Conservation (phyloP, 2,888 invertebrate species). For the Mesorhabditis belari region DNA sequence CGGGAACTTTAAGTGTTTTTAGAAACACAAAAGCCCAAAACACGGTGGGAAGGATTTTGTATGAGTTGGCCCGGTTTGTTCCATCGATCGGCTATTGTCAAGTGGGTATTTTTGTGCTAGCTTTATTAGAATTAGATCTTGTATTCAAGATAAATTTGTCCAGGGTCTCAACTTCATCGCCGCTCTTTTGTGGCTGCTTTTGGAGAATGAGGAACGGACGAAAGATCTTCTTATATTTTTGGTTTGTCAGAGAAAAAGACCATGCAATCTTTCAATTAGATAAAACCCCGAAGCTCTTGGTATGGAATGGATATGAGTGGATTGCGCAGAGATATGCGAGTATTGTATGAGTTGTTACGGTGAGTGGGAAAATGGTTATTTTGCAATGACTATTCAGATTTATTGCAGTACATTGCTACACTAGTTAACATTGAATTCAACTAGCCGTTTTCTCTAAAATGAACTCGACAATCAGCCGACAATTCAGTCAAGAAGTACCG, state of each 20-base stretch:
- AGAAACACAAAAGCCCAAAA: conserved; percentile 19
- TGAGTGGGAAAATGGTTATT: too few species aligned
- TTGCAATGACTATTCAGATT: too few species aligned
- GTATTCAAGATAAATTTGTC: too few species aligned
- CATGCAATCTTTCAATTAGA: too few species aligned
- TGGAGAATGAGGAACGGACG: neutral
- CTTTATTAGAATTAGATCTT: too few species aligned
- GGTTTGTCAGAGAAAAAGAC: neutral
- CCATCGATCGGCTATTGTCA: conserved; percentile 35
- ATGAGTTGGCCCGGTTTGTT: conserved; percentile 21
- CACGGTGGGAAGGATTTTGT: conserved; percentile 20
- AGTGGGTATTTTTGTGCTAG: conserved; percentile 2
- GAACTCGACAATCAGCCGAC: too few species aligned
- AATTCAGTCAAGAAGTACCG: conserved; percentile 1
- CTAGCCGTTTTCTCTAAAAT: too few species aligned
- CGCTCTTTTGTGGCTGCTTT: neutral
- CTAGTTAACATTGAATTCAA: too few species aligned
- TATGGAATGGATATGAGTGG: conserved; percentile 29
- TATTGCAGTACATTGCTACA: too few species aligned
- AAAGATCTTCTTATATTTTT: neutral
- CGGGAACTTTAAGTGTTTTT: too few species aligned
- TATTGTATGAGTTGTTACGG: conserved; percentile 21
- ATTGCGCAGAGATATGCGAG: conserved; percentile 23
- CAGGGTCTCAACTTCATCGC: too few species aligned
- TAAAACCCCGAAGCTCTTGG: conserved; percentile 18